Base-by-base conservation (phyloP, 2,113 vertebrate genomes). In the Myotis lucifugus region DNA sequence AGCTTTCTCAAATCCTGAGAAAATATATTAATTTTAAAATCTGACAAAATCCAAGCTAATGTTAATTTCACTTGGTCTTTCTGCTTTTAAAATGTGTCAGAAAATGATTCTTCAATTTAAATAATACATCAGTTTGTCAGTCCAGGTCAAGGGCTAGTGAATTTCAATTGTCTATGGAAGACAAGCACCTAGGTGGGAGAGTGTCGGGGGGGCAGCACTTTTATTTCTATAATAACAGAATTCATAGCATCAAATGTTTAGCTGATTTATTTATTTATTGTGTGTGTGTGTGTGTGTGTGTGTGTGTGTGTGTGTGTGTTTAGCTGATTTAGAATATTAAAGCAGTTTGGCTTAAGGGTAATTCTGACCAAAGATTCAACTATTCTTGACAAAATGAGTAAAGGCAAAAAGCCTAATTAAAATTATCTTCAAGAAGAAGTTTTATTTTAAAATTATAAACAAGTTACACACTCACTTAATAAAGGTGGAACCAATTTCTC, bases 361-460 rank as follows among this genome's bases (percentile, higher is more conserved):
- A 88, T 88, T 76, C 32, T 95, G 48, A 90, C 34, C 74, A 93
- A 29, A 90, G 66, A 67, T 46, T 84, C 61, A 93, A 70, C 77
- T 78, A 52, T 85, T 96, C 46, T 46, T 89, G 25, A 92, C n/a
- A 87, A 88, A 85, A 3, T 61, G 34, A 90, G 29, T 69, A 56
- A 74, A 94, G 56, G 27, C 19, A 88, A 96, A 72, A 88, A 40
- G 27, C 85, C 54, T 84, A 34, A 95, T 85, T 77, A 66, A 95
- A 91, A 78, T 74, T 32, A 73, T 29, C 37, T 72, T 91, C 50
- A 91, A 86, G 52, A 34, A 74, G 37, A 34, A 70, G 19, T 27
- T 27, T 54, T n/a, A 29, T 25, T 59, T 59, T 32, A 8, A 9
- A 8, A 88, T 73, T 23, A 73, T 50, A 85, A 72, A 67, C 9